Evolutionary conservation across 2,797 vertebrate genomes (phyloP).

Genomic region (Spinus olivaceus): DNA sequence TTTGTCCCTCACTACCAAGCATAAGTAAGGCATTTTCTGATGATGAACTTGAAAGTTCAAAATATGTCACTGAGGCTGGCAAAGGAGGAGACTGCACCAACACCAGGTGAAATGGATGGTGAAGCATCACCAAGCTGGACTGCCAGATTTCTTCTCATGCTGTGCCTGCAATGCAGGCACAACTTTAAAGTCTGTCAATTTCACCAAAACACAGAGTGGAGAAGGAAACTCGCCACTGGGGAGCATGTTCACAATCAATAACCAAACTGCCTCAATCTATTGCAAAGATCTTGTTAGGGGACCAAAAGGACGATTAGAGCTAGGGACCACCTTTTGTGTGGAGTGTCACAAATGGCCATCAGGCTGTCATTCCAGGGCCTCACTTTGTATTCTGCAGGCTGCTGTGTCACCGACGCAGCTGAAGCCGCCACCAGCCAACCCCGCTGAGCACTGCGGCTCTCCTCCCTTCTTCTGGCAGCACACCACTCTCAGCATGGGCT

Average conservation of each 20-base stretch:
- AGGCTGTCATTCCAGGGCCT: not conserved
- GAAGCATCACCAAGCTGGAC: not conserved
- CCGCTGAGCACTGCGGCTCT: not conserved
- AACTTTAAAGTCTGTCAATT: not conserved
- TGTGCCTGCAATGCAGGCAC: not conserved
- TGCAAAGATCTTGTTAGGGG: not conserved
- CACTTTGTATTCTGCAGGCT: not conserved
- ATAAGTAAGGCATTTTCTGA: not conserved
- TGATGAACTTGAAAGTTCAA: not conserved
- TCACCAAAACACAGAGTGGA: not conserved
- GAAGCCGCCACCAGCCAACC: rapidly evolving
- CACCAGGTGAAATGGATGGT: rapidly evolving
- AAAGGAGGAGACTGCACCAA: not conserved
- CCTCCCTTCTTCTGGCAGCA: not conserved
- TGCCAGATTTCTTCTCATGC: not conserved
- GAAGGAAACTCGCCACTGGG: not conserved
- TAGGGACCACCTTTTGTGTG: not conserved
- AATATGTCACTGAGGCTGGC: not conserved
- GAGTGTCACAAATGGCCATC: not conserved
- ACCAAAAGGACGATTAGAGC: not conserved
- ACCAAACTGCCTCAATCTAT: not conserved
- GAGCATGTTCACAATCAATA: rapidly evolving
- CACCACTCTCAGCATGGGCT: not conserved
- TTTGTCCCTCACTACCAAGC: not conserved
- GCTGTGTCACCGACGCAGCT: rapidly evolving